Percentiles rank a stretch among this genome's conserved stretches.
Conservation (phyloP, 2,113 vertebrate genomes). For the Lampris incognitus region DNA sequence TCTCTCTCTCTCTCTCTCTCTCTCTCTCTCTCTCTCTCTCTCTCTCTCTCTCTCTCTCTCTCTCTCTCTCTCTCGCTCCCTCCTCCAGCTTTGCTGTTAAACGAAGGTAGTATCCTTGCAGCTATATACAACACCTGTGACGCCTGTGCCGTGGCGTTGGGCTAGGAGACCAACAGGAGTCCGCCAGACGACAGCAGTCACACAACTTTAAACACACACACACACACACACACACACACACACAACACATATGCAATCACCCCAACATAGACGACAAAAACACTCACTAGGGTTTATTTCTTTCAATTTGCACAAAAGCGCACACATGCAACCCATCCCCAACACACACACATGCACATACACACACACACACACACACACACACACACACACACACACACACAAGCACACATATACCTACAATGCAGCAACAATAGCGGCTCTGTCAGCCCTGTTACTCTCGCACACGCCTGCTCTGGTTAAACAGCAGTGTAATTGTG, state of each 20-base stretch:
- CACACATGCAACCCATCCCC: too few relatives aligned
- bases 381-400: slow-evolving; percentile 14
- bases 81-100: neutral
- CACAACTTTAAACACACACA: slow-evolving; percentile 10
- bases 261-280: slow-evolving; percentile 13
- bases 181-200: neutral
- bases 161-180: neutral
- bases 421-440: slow-evolving; percentile 42
- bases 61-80: neutral
- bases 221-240: slow-evolving; percentile 17
- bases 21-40: neutral
- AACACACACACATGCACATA: too few relatives aligned
- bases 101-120: too few relatives aligned
- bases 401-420: slow-evolving; percentile 32
- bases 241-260: neutral
- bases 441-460: neutral
- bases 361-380: slow-evolving; percentile 14
- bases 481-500: slow-evolving; percentile 65
- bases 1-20: neutral
- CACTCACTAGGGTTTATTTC: slow-evolving; percentile 15
- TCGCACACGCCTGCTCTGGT: neutral
- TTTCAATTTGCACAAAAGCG: too few relatives aligned
- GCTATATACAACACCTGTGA: too few relatives aligned
- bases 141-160: neutral
- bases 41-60: neutral